phyloP scores from a whole-genome alignment of 1,140 invertebrate genomes.

The Drosophila gunungcola region DNA sequence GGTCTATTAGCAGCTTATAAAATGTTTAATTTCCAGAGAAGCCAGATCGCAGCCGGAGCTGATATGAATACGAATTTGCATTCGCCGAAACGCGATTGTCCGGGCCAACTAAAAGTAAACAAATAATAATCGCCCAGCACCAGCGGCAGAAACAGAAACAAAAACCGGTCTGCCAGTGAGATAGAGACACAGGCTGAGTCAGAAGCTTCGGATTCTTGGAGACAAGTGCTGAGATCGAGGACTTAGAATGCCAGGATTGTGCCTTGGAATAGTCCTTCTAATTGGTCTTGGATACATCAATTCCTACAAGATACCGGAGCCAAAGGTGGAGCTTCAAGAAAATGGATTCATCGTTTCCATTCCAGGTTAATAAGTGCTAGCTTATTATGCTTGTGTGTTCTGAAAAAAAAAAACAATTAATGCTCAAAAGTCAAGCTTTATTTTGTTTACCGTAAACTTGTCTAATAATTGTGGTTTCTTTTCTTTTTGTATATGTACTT shows the following conservation, averaged over 20 bases:
- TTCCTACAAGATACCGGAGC: slow-evolving; percentile 58
- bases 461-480: not conserved
- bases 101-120: slow-evolving; percentile 31
- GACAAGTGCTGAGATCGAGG: not conserved
- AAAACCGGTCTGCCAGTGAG: slow-evolving; percentile 16
- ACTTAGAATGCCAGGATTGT: slow-evolving; percentile 18
- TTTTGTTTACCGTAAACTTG: not conserved
- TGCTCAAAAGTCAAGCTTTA: too few relatives aligned
- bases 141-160: slow-evolving; percentile 2
- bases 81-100: slow-evolving; percentile 11
- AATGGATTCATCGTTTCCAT: slow-evolving; percentile 73
- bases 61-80: slow-evolving; percentile 23
- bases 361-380: slow-evolving; percentile 50
- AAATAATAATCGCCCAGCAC: slow-evolving; percentile 22
- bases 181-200: slow-evolving; percentile 36
- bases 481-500: not conserved
- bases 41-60: slow-evolving; percentile 13
- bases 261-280: slow-evolving; percentile 18
- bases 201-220: slow-evolving; percentile 25
- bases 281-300: not conserved
- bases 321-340: slow-evolving; percentile 48
- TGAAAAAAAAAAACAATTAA: not conserved
- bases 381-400: too few relatives aligned
- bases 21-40: slow-evolving; percentile 15
- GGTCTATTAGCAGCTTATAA: not conserved